Percentiles rank a stretch among this genome's conserved stretches.
Evolutionary conservation across 2,888 invertebrate genomes (phyloP).

Genomic region (Pseudococcus jackbeardsleyi): DNA sequence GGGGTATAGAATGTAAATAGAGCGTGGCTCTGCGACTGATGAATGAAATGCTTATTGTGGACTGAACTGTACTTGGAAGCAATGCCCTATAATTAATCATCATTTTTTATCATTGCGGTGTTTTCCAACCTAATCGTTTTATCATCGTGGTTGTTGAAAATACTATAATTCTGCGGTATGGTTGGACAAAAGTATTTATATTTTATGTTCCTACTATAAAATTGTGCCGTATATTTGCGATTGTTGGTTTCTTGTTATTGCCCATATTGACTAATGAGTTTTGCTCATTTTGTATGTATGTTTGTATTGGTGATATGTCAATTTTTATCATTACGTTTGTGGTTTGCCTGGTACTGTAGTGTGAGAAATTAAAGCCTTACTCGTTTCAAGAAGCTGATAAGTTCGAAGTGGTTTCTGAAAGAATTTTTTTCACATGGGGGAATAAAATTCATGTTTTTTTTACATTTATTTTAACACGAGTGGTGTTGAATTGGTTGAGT

Average conservation of each 20-base stretch:
- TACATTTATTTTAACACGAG: too few species aligned
- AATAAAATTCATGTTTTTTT: too few species aligned
- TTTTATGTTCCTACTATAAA: background rate
- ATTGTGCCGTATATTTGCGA: background rate
- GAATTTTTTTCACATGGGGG: background rate
- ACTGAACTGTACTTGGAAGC: background rate
- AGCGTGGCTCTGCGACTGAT: background rate
- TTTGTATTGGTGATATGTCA: too few species aligned
- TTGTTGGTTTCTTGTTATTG: background rate
- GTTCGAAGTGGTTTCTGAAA: background rate
- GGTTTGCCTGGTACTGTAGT: background rate
- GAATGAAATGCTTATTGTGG: background rate
- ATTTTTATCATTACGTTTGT: background rate
- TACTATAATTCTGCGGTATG: background rate
- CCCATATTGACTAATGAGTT: conserved; percentile 13
- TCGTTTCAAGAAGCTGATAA: background rate
- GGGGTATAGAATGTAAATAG: background rate
- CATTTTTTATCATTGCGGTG: background rate
- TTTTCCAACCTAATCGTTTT: background rate
- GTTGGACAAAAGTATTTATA: background rate
- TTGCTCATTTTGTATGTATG: background rate
- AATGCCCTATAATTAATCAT: background rate
- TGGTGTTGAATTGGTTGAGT: too few species aligned
- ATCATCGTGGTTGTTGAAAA: conserved; percentile 10
- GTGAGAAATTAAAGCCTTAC: background rate